Evolutionary conservation across 2,888 invertebrate species (phyloP).

Genomic region (Heliconius sara): DNA sequence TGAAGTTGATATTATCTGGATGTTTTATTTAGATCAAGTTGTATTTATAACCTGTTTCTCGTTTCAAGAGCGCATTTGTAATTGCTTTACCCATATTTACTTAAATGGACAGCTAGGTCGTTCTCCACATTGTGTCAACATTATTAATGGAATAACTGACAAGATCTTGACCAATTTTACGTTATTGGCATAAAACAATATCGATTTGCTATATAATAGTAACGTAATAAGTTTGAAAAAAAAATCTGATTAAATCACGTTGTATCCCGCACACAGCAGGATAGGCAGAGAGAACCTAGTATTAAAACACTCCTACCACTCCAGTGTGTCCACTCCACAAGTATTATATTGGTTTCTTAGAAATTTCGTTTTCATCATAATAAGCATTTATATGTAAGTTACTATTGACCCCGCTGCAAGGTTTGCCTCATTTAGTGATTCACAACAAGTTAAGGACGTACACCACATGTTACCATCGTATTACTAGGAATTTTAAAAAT

Average conservation of each 20-base stretch:
- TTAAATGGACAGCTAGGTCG: slow-evolving; percentile 30
- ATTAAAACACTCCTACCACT: too few relatives aligned
- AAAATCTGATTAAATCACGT: too few relatives aligned
- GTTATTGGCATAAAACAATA: background rate
- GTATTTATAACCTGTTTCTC: slow-evolving; percentile 27
- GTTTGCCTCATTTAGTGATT: slow-evolving; percentile 41
- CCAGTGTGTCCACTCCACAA: too few relatives aligned
- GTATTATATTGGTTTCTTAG: background rate
- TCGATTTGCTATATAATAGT: background rate
- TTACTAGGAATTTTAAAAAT: slow-evolving; percentile 32
- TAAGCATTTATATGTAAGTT: slow-evolving; percentile 20
- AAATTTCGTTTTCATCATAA: slow-evolving; percentile 14
- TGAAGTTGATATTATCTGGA: background rate
- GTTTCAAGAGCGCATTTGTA: slow-evolving; percentile 31
- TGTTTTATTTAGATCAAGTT: slow-evolving; percentile 20
- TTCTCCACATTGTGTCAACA: slow-evolving; percentile 10
- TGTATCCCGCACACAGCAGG: too few relatives aligned
- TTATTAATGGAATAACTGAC: slow-evolving; percentile 16
- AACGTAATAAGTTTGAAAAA: background rate
- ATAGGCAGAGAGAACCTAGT: too few relatives aligned
- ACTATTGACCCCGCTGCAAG: slow-evolving; percentile 43
- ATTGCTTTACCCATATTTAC: slow-evolving; percentile 21
- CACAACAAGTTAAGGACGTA: slow-evolving; percentile 43
- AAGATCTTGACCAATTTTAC: background rate
- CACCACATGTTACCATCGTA: slow-evolving; percentile 42